Conservation (phyloP, 2,888 invertebrate species). For the Andricus curvator region DNA sequence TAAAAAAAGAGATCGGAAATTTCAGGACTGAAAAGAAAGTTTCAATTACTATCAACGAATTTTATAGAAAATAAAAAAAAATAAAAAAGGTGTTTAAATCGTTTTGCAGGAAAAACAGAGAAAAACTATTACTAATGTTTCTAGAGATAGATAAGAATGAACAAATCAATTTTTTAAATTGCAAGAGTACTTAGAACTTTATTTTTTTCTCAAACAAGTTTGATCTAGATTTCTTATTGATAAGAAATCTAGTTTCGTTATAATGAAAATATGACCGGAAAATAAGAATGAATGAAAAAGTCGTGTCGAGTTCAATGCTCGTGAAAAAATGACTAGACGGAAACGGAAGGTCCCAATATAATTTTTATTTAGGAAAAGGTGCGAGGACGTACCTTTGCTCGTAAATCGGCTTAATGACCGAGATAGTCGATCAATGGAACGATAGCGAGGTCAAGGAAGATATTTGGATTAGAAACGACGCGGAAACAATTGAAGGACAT, state of each 20-base stretch:
- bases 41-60: too few relatives aligned
- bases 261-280: background rate
- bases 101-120: too few relatives aligned
- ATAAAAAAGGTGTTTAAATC: too few relatives aligned
- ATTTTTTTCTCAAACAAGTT: background rate
- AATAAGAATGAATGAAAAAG: conserved; percentile 9
- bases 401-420: conserved; percentile 33
- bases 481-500: conserved; percentile 44
- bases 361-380: conserved; percentile 7
- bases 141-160: too few relatives aligned
- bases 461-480: conserved; percentile 45
- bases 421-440: conserved; percentile 51
- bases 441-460: conserved; percentile 52
- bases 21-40: too few relatives aligned
- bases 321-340: background rate
- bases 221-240: background rate
- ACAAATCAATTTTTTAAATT: too few relatives aligned
- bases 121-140: too few relatives aligned
- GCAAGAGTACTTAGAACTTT: too few relatives aligned
- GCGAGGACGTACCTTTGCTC: conserved; percentile 22
- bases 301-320: background rate
- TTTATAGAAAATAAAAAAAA: too few relatives aligned
- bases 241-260: background rate
- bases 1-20: too few relatives aligned
- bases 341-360: conserved; percentile 1